These are phyloP conservation scores for Blennius ocellaris DNA, from an alignment of 2,113 vertebrate genomes.

Conservation along the genomic window DNA sequence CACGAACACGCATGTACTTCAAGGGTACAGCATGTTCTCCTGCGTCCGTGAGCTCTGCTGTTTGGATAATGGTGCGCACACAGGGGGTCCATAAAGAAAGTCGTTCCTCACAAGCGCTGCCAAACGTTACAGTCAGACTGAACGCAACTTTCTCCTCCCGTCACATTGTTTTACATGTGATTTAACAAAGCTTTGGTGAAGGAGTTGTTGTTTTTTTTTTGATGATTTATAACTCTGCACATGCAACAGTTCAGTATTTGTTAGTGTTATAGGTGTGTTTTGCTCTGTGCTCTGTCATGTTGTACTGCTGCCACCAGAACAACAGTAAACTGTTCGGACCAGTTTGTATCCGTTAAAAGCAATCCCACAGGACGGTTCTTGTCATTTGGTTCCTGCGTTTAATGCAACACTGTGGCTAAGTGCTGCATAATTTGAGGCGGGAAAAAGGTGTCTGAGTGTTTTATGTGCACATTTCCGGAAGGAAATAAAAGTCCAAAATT, in stretches of 20 bases:
- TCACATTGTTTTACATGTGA: background rate
- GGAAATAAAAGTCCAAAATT: background rate
- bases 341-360: background rate
- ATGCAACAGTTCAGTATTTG: background rate
- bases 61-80: constrained; percentile 16
- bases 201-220: background rate
- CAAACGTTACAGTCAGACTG: constrained; percentile 11
- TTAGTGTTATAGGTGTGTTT: background rate
- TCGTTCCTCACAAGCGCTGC: constrained; percentile 22
- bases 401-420: background rate
- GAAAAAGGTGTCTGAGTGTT: background rate
- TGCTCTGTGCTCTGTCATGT: background rate
- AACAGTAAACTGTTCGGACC: background rate
- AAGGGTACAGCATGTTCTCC: constrained; percentile 36
- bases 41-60: constrained; percentile 15
- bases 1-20: background rate
- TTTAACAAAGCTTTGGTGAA: background rate
- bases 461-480: background rate
- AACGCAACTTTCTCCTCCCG: background rate
- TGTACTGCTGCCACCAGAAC: background rate
- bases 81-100: constrained; percentile 19
- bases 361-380: background rate
- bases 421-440: background rate
- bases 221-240: background rate
- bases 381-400: background rate